Evolutionary conservation across 2,888 invertebrate genomes (phyloP), one percentile per base, ranked within the genome.

Genomic region (Deilephila elpenor): DNA sequence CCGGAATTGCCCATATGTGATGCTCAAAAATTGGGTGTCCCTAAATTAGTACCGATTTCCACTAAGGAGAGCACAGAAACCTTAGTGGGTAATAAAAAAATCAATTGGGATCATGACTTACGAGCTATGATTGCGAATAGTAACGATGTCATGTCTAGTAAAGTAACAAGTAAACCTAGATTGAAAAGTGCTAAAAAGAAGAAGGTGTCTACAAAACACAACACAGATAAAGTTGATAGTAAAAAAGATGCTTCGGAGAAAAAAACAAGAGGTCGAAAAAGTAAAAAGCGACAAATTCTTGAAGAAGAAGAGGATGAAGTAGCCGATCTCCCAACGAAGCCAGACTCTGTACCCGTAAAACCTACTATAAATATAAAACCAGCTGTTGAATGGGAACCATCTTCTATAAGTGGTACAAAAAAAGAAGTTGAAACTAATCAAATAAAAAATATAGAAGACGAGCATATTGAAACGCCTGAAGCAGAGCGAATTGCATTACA

Each of bases 41-140:
- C 17, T 6, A 67, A 67, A 44, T 44, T 67, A 25, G 44, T 25
- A 17, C 20, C 17, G 14, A 51, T 25, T 6, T 6, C 67, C 44
- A 17, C 51, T 44, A 67, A 67, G 25, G 67, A 17, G 44, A 19
- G 17, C 17, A 20, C 20, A 25, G 67, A 67, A 25, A 19, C 17
- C 17, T 25, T 29, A 19, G 14, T 67, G 25, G 44, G 25, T 6
- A 51, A 25, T 51, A 67, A 25, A 25, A 67, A 85, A 80, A 77
- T 37, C 14, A 88, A 91, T 77, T 94, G 94, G 94, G 94, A 94
- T 81, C 84, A 90, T 3, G 90, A 93, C 77, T 83, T 94, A 75
- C 89, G 94, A 29, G 88, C 86, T n/a, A 79, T 91, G 73, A 86
- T 86, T 4, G 80, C 82, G 73, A 75, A 76, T 61, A 80, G 79